Base-by-base conservation (phyloP, 2,888 invertebrate genomes). In the Bugula neritina region DNA sequence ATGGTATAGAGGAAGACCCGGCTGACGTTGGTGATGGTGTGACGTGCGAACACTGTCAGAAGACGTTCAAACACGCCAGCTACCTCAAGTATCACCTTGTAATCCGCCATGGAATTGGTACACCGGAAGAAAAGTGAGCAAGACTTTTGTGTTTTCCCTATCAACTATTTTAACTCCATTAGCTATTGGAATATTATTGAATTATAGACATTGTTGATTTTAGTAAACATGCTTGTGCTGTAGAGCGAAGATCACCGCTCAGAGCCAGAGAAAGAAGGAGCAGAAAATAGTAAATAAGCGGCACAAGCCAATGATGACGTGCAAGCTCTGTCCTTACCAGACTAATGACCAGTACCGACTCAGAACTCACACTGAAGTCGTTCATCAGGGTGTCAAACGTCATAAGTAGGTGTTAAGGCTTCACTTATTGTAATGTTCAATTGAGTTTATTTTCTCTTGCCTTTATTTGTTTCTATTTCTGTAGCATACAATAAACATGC, bases 251-350 rank as follows among this genome's bases (percentile, higher is more conserved):
- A 63, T 63, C 2, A 63, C 27, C 2, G 63, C 63, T 2, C 63
- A 63, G 63, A 63, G 63, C 63, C 63, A 63, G 63, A 63, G 63
- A n/a, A 63, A 63, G 63, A 63, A 63, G 31, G 63, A 63, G 27
- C 63, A 63, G 34, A 63, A 63, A 31, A 63, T 63, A 31, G 63
- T 31, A 5, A 63, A 63, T 27, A 63, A 63, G 63, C 27, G 63
- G n/a, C 63, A 63, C 34, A 63, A 63, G 31, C 63, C 63, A 27
- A 63, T 63, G 63, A 63, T 63, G 63, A 63, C 63, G 10, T 63
- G 63, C 63, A 63, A 63, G 34, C 63, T 63, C 34, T 63, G 63
- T 27, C 34, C 63, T 17, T 63, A 63, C 63, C 63, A 63, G 31
- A 63, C 63, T 63, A 63, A 63, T 31, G 63, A 63, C 34, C 63